Base-by-base conservation (phyloP, 2,888 invertebrate species). In the Agrotis ipsilon region DNA sequence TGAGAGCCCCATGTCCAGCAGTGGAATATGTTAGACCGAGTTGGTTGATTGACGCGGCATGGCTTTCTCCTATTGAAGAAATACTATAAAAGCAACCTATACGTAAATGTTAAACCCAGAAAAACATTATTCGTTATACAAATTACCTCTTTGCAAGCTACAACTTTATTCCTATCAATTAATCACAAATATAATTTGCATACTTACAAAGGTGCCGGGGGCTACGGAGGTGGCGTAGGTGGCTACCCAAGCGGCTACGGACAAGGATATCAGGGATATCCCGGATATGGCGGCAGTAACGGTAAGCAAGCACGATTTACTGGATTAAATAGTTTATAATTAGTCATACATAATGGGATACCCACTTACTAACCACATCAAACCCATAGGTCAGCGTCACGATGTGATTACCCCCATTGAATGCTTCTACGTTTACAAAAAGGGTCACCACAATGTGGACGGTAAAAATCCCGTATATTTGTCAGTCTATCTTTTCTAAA, bases 231-330 rank as follows among this genome's bases (percentile, higher is more conserved):
- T 19, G 73, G 78, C 16, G 63, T 64, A 21, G 68, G 67, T 54
- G 73, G 51, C 39, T 57, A 51, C 19, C 72, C 70, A 16, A 58
- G 45, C 78, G 70, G 77, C 55, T 77, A 70, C 65, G 78, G 83
- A 63, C 78, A 79, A 65, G 85, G 85, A 78, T 24, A 24, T 7
- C 54, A n/a, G 13, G 11, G 32, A 55, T 80, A 87, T 77, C 85
- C 86, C 64, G 84, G 85, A 48, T 85, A 84, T 60, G 81, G 86
- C 21, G 45, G 60, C 60, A 81, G 71, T 62, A 58, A 82, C 19
- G 79, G 83, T 79, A 66, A 68, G 82, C 61, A 68, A 62, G 79
- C 58, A 64, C 11, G 55, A 32, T 70, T 63, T 19, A 67, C 63
- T 68, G 45, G 62, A 18, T 58, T 39, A 11, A 39, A 2, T 32